A percentile compares a stretch with the other conserved stretches of the same genome.
phyloP scores from a whole-genome alignment of 2,888 invertebrate genomes.

The Drosophila nigricruria region DNA sequence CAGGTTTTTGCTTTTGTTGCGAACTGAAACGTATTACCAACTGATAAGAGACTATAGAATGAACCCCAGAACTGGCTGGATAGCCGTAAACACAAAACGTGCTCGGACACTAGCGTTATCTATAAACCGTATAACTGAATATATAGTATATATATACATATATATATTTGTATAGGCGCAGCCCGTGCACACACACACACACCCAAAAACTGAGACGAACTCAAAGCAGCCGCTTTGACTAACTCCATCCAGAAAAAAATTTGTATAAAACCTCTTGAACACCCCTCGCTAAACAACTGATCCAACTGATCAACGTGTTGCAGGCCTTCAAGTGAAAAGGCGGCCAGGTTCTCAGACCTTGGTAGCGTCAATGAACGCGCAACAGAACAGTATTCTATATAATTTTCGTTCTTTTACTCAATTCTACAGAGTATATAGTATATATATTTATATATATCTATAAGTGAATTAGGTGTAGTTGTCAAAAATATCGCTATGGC shows the following conservation, averaged over 20 bases:
- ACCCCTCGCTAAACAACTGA: constrained; percentile 17
- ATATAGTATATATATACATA: not conserved
- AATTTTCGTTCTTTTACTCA: not conserved
- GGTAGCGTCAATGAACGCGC: constrained; percentile 65
- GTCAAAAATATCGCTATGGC: constrained; percentile 1
- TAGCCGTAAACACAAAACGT: constrained; percentile 5
- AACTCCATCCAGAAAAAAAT: not conserved
- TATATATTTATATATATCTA: constrained; percentile 2
- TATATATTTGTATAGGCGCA: not conserved
- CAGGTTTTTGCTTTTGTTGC: constrained; percentile 51
- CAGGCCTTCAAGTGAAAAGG: constrained; percentile 70
- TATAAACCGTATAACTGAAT: not conserved
- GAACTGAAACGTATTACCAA: not conserved
- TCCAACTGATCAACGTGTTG: constrained; percentile 28
- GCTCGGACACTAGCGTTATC: constrained; percentile 8
- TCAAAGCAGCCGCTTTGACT: not conserved
- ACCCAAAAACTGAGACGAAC: constrained; percentile 2
- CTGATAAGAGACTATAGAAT: not conserved
- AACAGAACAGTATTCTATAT: constrained; percentile 40
- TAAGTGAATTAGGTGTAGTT: constrained; percentile 1
- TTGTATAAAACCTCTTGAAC: constrained; percentile 1
- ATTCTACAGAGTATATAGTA: constrained; percentile 1
- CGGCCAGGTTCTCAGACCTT: constrained; percentile 75
- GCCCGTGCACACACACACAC: not conserved
- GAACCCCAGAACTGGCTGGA: not conserved